Percentiles rank a stretch among this genome's conserved stretches.
phyloP scores from a whole-genome alignment of 2,113 vertebrate species.

The Aspiorhynchus laticeps region DNA sequence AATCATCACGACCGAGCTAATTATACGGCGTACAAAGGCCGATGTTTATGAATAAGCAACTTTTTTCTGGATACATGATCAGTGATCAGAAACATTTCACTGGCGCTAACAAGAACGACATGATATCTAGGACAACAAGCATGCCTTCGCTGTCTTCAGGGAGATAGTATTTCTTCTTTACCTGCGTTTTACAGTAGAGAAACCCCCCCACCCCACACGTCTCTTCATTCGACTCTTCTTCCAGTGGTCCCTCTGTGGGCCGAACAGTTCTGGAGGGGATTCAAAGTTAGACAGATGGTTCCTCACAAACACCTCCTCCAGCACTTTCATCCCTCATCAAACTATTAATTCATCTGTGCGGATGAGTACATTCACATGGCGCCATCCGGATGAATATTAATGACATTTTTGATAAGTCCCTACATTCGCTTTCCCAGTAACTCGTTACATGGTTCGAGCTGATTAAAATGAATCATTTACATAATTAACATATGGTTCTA shows the following conservation, averaged over 20 bases:
- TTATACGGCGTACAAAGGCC: not conserved
- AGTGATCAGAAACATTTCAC: not conserved
- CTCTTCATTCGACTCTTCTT: constrained; percentile 24
- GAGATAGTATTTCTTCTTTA: constrained; percentile 10
- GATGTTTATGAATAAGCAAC: not conserved
- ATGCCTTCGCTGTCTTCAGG: not conserved
- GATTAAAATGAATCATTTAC: constrained; percentile 99
- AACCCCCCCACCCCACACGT: not conserved
- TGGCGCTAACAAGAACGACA: not conserved
- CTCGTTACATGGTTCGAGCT: constrained; percentile 94
- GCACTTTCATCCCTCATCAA: constrained; percentile 93
- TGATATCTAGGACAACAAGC: not conserved
- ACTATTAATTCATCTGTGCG: constrained; percentile 95
- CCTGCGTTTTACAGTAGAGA: constrained; percentile 21
- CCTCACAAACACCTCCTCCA: constrained; percentile 81
- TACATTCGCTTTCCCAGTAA: constrained; percentile 91
- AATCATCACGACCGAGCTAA: not conserved
- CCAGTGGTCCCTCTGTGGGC: constrained; percentile 35
- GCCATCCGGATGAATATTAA: constrained; percentile 94
- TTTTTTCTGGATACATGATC: not conserved
- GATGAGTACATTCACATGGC: constrained; percentile 84
- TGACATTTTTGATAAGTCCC: constrained; percentile 94
- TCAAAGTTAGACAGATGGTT: constrained; percentile 88
- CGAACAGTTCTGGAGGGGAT: constrained; percentile 72
- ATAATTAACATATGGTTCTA: constrained; percentile 99